Evolutionary conservation across 2,888 invertebrate species (phyloP).

Genomic region (Siphlonurus alternatus): DNA sequence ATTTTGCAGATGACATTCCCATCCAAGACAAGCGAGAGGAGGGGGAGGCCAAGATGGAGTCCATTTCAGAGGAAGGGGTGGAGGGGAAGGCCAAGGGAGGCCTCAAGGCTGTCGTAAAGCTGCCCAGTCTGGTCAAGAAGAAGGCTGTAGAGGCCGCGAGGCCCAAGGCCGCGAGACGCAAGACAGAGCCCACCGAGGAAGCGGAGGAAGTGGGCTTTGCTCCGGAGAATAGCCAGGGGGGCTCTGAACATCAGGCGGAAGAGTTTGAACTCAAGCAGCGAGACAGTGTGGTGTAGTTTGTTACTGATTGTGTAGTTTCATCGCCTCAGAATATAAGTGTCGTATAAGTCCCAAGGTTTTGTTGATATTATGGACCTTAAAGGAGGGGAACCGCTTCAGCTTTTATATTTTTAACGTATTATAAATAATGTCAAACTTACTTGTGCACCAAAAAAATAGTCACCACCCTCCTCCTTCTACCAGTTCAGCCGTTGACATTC

Average conservation of each 20-base stretch:
- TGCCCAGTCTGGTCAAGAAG: slow-evolving; percentile 31
- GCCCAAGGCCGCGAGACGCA: slow-evolving; percentile 25
- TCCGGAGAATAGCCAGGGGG: neutral
- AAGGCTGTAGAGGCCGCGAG: slow-evolving; percentile 23
- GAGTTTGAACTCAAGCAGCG: neutral
- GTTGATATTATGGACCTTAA: too few species aligned
- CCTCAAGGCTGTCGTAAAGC: slow-evolving; percentile 34
- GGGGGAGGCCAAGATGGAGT: slow-evolving; percentile 37
- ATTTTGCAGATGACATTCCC: slow-evolving; percentile 64
- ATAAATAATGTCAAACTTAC: too few species aligned
- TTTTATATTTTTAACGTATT: too few species aligned
- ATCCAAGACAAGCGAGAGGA: slow-evolving; percentile 44
- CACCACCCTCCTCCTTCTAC: too few species aligned
- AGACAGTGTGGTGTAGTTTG: slow-evolving; percentile 20
- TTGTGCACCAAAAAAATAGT: too few species aligned
- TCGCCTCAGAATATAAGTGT: too few species aligned
- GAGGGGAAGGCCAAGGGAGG: slow-evolving; percentile 28
- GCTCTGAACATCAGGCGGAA: neutral
- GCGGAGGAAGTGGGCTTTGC: neutral
- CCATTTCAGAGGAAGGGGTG: slow-evolving; percentile 52
- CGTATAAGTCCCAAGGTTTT: too few species aligned
- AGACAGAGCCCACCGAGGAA: slow-evolving; percentile 28
- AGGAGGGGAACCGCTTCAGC: too few species aligned
- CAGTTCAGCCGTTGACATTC: too few species aligned
- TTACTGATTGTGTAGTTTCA: too few species aligned